Evolutionary conservation across 2,888 invertebrate genomes (phyloP), one percentile per base, ranked within the genome.

Genomic region (Agrotis segetum): DNA sequence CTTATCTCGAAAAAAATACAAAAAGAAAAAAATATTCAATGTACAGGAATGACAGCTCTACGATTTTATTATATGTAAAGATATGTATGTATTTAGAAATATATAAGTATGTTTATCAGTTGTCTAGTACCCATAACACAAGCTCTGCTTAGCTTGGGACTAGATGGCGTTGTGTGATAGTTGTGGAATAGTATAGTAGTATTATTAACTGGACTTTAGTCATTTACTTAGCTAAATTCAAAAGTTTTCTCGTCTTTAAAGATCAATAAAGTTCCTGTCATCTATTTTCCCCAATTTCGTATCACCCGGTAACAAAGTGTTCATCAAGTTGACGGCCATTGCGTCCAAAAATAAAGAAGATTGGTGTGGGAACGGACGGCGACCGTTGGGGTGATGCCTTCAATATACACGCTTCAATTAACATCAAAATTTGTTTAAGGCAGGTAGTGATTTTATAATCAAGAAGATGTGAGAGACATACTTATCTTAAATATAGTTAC

Each of bases 261-360:
- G 34, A 2, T 13, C n/a, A n/a, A 56, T 14, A 46, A 16, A 16
- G 40, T 50, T 61, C 16, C 0, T 40, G 0, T n/a, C 34, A 52
- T 34, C 16, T n/a, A 47, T 24, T 67, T 19, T 9, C 7, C 13
- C 34, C 16, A 47, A 40, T 29, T 70, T 74, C 17, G 34, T 66
- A n/a, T n/a, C 16, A 67, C 76, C 9, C 44, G n/a, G 44, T n/a
- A 68, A 50, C 77, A 69, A 50, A 19, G 40, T 64, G 59, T 50
- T 40, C 17, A 58, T 62, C 19, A 52, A 34, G 40, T 55, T 66
- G 62, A 58, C 55, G 56, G 24, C 16, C 49, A 55, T n/a, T 0
- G 29, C n/a, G 52, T 81, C 81, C 77, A 64, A 77, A 77, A 77
- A 79, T 79, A 82, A 72, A 68, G 59, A 47, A 44, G 14, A 64